Conservation (phyloP, 2,888 invertebrate species). For the Nipponacmea schrenckii region DNA sequence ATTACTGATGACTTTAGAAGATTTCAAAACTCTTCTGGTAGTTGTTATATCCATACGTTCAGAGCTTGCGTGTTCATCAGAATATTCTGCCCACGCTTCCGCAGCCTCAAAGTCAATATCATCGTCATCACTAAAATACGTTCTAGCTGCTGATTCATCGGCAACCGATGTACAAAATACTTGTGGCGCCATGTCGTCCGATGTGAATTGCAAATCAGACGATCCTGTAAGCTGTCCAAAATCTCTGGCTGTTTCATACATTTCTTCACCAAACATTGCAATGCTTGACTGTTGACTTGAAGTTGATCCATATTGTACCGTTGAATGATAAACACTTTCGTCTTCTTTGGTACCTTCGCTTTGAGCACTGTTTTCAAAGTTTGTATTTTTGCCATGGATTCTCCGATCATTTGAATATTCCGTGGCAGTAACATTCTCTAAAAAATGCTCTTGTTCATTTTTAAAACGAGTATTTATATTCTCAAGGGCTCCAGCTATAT, state of each 20-base stretch:
- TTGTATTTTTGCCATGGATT: neutral
- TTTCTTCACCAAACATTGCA: neutral
- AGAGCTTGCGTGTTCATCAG: neutral
- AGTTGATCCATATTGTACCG: neutral
- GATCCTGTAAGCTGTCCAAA: neutral
- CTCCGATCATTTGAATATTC: neutral
- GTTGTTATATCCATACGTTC: neutral
- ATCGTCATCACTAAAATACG: neutral
- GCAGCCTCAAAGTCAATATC: neutral
- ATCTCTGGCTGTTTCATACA: neutral
- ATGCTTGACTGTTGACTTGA: neutral
- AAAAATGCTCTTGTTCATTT: neutral
- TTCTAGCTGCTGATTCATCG: neutral
- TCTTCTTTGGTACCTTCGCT: neutral
- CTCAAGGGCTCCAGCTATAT: neutral
- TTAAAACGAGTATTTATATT: too few relatives aligned
- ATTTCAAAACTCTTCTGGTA: neutral
- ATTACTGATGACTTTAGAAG: neutral
- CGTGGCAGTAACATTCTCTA: neutral
- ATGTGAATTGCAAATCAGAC: neutral
- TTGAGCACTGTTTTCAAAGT: neutral
- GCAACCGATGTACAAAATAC: neutral
- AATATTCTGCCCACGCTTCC: neutral
- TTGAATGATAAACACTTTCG: constrained; percentile 1
- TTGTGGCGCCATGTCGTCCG: neutral